These are phyloP conservation scores for Trichogramma pretiosum DNA, from an alignment of 1,140 invertebrate genomes.

Conservation along the genomic window DNA sequence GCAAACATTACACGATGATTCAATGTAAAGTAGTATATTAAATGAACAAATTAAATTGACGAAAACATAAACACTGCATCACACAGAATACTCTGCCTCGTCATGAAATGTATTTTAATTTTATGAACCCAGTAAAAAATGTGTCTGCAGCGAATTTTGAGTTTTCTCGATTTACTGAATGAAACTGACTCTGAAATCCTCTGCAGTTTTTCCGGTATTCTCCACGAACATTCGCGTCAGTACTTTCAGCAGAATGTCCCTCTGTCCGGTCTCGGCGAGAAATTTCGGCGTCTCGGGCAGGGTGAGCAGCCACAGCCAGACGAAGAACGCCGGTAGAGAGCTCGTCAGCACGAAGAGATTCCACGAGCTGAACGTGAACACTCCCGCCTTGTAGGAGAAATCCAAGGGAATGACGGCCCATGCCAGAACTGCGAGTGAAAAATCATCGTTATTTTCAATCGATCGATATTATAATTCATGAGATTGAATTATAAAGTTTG, in stretches of 20 bases:
- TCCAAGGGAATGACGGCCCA: conserved; percentile 37
- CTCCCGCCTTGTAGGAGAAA: conserved; percentile 17
- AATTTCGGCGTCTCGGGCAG: conserved; percentile 57
- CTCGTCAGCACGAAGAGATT: conserved; percentile 37
- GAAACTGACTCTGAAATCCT: conserved; percentile 24
- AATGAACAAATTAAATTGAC: no score
- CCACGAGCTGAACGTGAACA: conserved; percentile 38
- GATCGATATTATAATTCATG: no score
- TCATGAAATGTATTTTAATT: no score
- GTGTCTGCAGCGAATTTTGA: no score
- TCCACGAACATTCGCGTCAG: conserved; percentile 36
- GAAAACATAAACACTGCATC: no score
- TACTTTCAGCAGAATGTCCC: conserved; percentile 37
- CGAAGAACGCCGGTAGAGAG: conserved; percentile 29
- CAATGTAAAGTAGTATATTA: no score
- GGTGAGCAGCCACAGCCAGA: conserved; percentile 36
- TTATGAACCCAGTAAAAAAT: no score
- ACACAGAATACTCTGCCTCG: no score
- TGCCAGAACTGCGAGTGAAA: conserved; percentile 35
- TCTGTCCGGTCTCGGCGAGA: conserved; percentile 42
- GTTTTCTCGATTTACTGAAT: no score
- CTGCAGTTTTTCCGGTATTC: conserved; percentile 36
- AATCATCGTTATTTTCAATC: no score
- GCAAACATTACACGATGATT: no score
- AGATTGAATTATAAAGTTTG: no score